A percentile compares a stretch with the other conserved stretches of the same genome.
Conservation (phyloP, 2,797 vertebrate genomes). For the Chrysocyon brachyurus region DNA sequence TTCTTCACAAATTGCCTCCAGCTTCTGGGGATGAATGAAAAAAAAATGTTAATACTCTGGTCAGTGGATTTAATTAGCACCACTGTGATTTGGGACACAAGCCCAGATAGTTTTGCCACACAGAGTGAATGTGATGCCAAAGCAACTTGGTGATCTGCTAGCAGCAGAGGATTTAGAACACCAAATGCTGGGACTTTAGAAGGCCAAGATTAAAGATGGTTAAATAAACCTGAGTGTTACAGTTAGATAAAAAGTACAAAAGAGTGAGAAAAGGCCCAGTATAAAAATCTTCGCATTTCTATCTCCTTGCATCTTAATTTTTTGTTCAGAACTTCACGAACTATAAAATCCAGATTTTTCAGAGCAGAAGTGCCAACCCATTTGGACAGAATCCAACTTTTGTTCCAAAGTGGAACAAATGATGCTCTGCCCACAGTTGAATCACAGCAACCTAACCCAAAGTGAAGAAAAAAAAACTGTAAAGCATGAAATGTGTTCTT, state of each 20-base stretch:
- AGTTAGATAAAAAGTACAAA: background rate
- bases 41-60: background rate
- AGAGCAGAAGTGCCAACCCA: background rate
- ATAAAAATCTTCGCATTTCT: background rate
- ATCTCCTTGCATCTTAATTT: background rate
- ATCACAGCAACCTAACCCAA: slow-evolving; percentile 21
- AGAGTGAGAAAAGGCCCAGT: background rate
- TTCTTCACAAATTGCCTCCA: background rate
- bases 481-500: background rate
- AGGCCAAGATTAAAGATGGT: background rate
- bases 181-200: background rate
- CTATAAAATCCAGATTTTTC: slow-evolving; percentile 31
- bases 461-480: background rate
- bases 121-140: background rate
- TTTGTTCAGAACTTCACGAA: slow-evolving; percentile 47
- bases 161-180: background rate
- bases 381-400: slow-evolving; percentile 6
- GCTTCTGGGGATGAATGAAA: background rate
- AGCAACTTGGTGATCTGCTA: background rate
- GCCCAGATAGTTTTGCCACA: background rate
- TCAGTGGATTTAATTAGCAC: slow-evolving; percentile 13
- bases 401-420: slow-evolving; percentile 5
- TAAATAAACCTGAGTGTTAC: background rate
- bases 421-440: background rate
- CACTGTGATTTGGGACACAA: background rate